These are phyloP conservation scores for Hirtodrosophila alboralis DNA, from an alignment of 2,888 invertebrate genomes.

Conservation along the genomic window DNA sequence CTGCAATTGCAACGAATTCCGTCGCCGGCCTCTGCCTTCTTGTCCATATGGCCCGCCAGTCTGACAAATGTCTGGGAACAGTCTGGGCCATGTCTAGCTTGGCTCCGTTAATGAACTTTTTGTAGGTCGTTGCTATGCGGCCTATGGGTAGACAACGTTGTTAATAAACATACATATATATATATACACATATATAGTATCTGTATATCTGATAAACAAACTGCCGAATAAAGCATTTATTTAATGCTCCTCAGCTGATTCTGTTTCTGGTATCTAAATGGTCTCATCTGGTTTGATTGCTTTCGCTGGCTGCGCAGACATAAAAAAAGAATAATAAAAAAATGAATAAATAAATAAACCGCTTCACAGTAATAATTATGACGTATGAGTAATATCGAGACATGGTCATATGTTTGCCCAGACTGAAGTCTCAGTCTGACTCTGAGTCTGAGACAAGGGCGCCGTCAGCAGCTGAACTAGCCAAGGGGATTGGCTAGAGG, in stretches of 20 bases:
- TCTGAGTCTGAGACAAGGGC: constrained; percentile 11
- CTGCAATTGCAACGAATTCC: constrained; percentile 71
- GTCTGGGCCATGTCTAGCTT: constrained; percentile 85
- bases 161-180: constrained; percentile 4
- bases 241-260: constrained; percentile 38
- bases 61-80: constrained; percentile 81
- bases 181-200: constrained; percentile 20
- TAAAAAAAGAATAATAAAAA: constrained; percentile 5
- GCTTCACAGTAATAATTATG: constrained; percentile 43
- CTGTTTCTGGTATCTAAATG: constrained; percentile 49
- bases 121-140: constrained; percentile 83
- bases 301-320: constrained; percentile 44
- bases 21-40: constrained; percentile 57
- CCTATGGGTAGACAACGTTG: constrained; percentile 42
- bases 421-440: constrained; percentile 26
- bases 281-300: constrained; percentile 56
- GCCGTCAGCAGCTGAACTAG: background rate
- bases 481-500: too few species aligned
- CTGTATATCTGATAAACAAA: constrained; percentile 22
- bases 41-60: constrained; percentile 59
- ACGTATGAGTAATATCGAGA: constrained; percentile 74
- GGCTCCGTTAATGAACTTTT: constrained; percentile 84
- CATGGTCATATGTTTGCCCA: constrained; percentile 57
- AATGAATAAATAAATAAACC: too few species aligned
- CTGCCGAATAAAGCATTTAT: constrained; percentile 33